phyloP scores from a whole-genome alignment of 2,888 invertebrate genomes.

The Apotomis turbidana region DNA sequence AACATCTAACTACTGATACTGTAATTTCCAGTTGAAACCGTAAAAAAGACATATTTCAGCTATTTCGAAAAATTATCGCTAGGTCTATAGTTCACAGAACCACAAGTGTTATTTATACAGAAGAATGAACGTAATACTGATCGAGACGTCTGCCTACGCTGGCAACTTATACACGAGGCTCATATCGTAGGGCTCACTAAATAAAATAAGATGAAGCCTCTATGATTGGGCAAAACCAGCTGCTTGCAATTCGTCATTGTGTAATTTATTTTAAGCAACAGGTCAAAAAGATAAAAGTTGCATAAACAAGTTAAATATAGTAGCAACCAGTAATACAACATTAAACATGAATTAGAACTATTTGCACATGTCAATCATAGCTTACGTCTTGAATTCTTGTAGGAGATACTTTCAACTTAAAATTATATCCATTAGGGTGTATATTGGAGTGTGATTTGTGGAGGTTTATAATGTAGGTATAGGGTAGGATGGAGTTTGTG shows the following conservation, averaged over 20 bases:
- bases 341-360: slow-evolving; percentile 20
- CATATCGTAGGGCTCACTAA: no score
- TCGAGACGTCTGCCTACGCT: no score
- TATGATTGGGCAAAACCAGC: background rate
- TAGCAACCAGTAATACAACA: slow-evolving; percentile 2
- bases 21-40: no score
- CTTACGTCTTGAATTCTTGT: background rate
- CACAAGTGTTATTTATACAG: no score
- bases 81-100: no score
- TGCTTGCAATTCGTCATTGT: no score
- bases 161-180: no score
- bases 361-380: slow-evolving; percentile 30
- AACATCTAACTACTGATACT: no score
- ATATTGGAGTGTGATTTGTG: background rate
- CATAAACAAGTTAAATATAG: slow-evolving; percentile 18
- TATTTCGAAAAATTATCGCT: no score
- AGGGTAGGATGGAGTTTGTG: slow-evolving; percentile 6
- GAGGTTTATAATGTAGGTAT: slow-evolving; percentile 26
- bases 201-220: no score
- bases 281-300: slow-evolving; percentile 16
- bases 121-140: no score
- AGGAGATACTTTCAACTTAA: background rate
- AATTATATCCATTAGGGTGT: background rate
- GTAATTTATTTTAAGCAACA: background rate
- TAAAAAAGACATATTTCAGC: no score